Evolutionary conservation across 2,888 invertebrate species (phyloP), one percentile per base, ranked within the genome.

Genomic region (Smittia sp.): DNA sequence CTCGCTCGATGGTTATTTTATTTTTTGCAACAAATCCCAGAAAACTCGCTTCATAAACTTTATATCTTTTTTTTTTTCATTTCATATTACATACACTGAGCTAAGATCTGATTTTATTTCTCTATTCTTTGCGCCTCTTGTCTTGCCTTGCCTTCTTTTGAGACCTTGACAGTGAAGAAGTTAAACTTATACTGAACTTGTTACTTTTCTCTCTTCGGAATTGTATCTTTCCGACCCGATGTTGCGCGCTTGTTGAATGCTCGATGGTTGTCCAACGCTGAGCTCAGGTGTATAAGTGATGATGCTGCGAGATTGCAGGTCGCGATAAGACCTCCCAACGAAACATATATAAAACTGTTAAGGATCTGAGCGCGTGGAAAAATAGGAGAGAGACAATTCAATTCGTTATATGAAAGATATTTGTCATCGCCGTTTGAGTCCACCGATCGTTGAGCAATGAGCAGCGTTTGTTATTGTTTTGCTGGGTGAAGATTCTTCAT

Each of bases 131-230:
- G n/a, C 25, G 6, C 24, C 15, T 27, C 9, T 68, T 69, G 41
- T 54, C 24, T 32, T 54, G 15, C 25, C 24, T 27, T n/a, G 22
- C 24, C 27, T 58, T 62, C 39, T 22, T 62, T 32, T 70, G 75
- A 81, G 82, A 82, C 82, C 82, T 82, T 82, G 82, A 82, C 82
- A 82, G 82, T 82, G 82, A 80, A 79, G 82, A 81, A 78, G 81
- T 79, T 81, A 41, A 72, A 62, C 78, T 81, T 82, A 80, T 80
- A 78, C 75, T 75, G 74, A 75, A 75, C 68, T 70, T 68, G 73
- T 74, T 73, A 27, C 27, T 73, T 39, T 58, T 75, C 68, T 74
- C 52, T 39, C 20, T 32, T 52, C 46, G 32, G 32, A 32, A 32
- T 32, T 32, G n/a, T 25, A 20, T 18, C 22, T 20, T 58, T 58